Evolutionary conservation across 2,113 vertebrate genomes (phyloP), one percentile per base, ranked within the genome.

Genomic region (Gadus macrocephalus): DNA sequence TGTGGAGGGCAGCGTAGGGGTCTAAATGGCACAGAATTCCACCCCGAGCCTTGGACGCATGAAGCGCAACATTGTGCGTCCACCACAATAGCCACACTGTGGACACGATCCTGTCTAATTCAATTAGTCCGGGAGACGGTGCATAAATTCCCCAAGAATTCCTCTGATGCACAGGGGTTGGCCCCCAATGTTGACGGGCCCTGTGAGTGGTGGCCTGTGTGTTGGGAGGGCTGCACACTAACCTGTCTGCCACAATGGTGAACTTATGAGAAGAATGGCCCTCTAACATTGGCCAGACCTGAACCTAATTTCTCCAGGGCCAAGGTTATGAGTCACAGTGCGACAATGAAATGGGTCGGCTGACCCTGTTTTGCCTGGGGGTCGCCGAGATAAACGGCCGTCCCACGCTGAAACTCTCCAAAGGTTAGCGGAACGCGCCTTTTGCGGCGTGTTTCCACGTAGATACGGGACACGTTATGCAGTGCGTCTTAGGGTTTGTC

Each of bases 101-200:
- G 93, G 91, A 93, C 95, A 93, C 93, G 90, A 93, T 95, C 94
- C 92, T 92, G 91, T 93, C 94, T 95, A 97, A 98, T 96, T 95
- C 93, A 95, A 96, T 97, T 96, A 96, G 95, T 93, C 90, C 89
- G 93, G 94, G 95, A 96, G 95, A 95, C 94, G 95, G 90, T 89
- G 91, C 94, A 94, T 96, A 95, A 95, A 97, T 96, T 96, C 95
- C 95, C 94, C 91, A 95, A 95, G 95, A 96, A 96, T 96, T 96
- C 94, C 94, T 98, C 93, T 96, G 95, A 95, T 95, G 94, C 94
- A 81, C 89, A 94, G 93, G 94, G 93, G 92, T 93, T 92, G 93
- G 93, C 93, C 83, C 94, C 93, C 87, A 87, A 90, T 91, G 89
- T 87, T 67, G 74, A 74, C 72, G 53, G 67, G 53, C 69, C 66